Base-by-base conservation (phyloP, 2,888 invertebrate species). In the Petrolisthes manimaculis region DNA sequence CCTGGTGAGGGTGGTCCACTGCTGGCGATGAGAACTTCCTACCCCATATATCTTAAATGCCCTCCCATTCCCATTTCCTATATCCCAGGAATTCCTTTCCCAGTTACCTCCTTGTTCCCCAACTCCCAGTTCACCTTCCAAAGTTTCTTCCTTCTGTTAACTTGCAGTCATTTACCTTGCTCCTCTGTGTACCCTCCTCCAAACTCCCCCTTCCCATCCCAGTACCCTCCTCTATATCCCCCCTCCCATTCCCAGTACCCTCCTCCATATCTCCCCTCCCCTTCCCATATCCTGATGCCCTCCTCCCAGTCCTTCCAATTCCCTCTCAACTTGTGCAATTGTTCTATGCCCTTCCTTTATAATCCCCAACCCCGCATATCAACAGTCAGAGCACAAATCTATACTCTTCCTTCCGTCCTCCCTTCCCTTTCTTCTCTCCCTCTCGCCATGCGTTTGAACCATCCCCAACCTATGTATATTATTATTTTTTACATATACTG, bases 371-470 rank as follows among this genome's bases (percentile, higher is more conserved):
- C 77, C 55, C 18, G 55, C 55, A 75, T 75, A 55, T 77, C 84
- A 75, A 53, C 56, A 37, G 37, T 37, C 37, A 80, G 54, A 80
- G 54, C 21, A 80, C 55, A 80, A 82, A 82, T 82, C 53, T 80
- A 53, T 82, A 77, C 37, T 77, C 74, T 51, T 77, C 51, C 77
- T 77, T 77, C 51, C 53, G 77, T 77, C 53, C 53, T 77, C 51
- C 77, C 9, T 67, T 67, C 18, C 14, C 18, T 67, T 67, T 67
- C 18, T 5, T 37, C 51, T 77, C 51, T 77, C 83, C 88, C 83
- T 88, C 80, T 80, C 67, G 79, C 88, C 81, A 61, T 61, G 78
- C 67, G 56, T 88, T 71, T 71, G n/a, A 71, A 71, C 21, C 71
- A 71, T n/a, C 71, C 71, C 71, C 8, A n/a, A 71, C 71, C 71